phyloP scores from a whole-genome alignment of 2,888 invertebrate species.

The Cephonodes hylas region DNA sequence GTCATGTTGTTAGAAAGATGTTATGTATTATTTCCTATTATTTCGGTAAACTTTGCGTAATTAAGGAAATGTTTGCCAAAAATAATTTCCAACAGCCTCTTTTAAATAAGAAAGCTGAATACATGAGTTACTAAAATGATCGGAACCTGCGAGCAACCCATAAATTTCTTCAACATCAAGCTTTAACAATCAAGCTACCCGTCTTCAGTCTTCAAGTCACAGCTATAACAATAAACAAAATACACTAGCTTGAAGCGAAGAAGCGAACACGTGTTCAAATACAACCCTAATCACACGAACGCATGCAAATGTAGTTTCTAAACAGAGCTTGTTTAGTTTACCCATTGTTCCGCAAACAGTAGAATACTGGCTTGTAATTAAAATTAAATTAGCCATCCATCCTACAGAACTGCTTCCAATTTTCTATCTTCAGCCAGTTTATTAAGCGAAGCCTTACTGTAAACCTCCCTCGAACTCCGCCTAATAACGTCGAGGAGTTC shows the following conservation, averaged over 20 bases:
- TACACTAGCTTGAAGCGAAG: background rate
- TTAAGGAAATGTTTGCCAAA: too few species aligned
- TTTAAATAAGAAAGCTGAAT: too few species aligned
- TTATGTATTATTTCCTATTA: too few species aligned
- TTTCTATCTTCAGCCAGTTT: constrained; percentile 28
- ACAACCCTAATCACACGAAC: background rate
- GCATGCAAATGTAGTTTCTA: background rate
- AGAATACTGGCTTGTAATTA: constrained; percentile 25
- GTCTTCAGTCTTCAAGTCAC: background rate
- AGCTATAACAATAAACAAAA: background rate
- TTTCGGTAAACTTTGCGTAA: too few species aligned
- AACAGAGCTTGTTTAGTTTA: constrained; percentile 13
- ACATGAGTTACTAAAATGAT: too few species aligned
- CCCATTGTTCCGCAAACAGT: constrained; percentile 21
- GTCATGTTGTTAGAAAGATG: too few species aligned
- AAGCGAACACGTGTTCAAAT: background rate
- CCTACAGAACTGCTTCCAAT: constrained; percentile 30
- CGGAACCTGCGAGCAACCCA: too few species aligned
- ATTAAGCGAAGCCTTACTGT: constrained; percentile 30
- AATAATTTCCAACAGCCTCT: too few species aligned
- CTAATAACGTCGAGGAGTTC: constrained; percentile 34
- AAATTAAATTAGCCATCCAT: constrained; percentile 36
- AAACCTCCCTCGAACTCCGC: constrained; percentile 28
- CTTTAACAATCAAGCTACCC: too few species aligned
- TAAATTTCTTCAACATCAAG: too few species aligned